These are phyloP conservation scores for Halocynthia aurantium DNA, from an alignment of 23 tunicate species.

Conservation along the genomic window DNA sequence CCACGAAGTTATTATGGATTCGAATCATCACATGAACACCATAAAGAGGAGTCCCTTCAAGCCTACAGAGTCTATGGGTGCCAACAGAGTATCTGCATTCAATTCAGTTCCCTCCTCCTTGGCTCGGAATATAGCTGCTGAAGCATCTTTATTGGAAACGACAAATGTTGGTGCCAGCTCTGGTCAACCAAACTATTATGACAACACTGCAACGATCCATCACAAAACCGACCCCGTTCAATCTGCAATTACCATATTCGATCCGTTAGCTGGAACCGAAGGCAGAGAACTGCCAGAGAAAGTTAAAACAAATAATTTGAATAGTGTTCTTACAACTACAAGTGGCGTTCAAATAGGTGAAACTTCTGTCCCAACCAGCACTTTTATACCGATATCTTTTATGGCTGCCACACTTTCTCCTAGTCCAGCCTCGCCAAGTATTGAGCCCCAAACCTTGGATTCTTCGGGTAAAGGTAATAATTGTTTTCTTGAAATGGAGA, in stretches of 20 bases:
- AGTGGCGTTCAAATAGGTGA: background rate
- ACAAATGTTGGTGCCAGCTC: background rate
- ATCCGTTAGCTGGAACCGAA: too few relatives aligned
- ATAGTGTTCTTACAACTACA: too few relatives aligned
- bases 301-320: too few relatives aligned
- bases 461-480: background rate
- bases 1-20: constrained; percentile 17
- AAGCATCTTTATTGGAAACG: background rate
- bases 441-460: background rate
- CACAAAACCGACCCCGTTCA: background rate
- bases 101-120: constrained; percentile 8
- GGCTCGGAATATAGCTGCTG: constrained; percentile 2
- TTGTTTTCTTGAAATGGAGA: background rate
- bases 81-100: background rate
- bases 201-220: background rate
- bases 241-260: background rate
- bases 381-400: constrained; percentile 1
- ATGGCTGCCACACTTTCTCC: background rate
- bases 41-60: constrained; percentile 88
- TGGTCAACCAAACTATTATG: background rate
- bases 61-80: constrained; percentile 3
- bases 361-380: background rate
- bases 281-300: too few relatives aligned
- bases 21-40: constrained; percentile 52
- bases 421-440: background rate